A percentile compares a stretch with the other conserved stretches of the same genome.
These are phyloP conservation scores for Gymnocypris eckloni DNA, from an alignment of 2,797 vertebrate species.

Conservation along the genomic window DNA sequence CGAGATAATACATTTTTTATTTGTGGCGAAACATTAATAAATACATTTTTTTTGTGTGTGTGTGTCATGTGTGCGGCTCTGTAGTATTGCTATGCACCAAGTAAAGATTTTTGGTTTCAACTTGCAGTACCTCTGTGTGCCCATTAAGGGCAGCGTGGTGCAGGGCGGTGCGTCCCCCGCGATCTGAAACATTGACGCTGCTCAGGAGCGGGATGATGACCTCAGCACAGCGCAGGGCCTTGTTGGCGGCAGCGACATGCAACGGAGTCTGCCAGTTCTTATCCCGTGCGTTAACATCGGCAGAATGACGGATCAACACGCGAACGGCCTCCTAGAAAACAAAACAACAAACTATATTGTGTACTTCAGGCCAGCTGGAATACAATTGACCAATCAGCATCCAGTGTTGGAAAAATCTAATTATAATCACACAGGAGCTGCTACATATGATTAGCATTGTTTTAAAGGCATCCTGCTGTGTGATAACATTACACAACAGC, in stretches of 20 bases:
- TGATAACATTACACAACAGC: not conserved
- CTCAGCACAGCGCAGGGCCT: constrained; percentile 91
- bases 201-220: constrained; percentile 92
- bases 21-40: not conserved
- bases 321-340: constrained; percentile 87
- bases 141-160: constrained; percentile 96
- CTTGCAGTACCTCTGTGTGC: constrained; percentile 84
- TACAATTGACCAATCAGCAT: not conserved
- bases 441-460: not conserved
- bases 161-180: constrained; percentile 91
- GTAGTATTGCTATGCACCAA: not conserved
- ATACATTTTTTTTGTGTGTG: not conserved
- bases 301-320: constrained; percentile 93
- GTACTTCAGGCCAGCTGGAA: not conserved
- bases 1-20: not conserved
- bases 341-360: not conserved
- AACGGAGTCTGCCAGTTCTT: constrained; percentile 99
- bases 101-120: not conserved
- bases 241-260: constrained; percentile 93
- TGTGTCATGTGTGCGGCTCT: not conserved
- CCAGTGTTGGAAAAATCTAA: too few relatives aligned
- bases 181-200: constrained; percentile 95
- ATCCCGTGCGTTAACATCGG: constrained; percentile 94
- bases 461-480: not conserved
- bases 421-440: not conserved